A percentile compares a stretch with the other conserved stretches of the same genome.
Evolutionary conservation across 2,888 invertebrate species (phyloP).

Genomic region (Nineta flava): DNA sequence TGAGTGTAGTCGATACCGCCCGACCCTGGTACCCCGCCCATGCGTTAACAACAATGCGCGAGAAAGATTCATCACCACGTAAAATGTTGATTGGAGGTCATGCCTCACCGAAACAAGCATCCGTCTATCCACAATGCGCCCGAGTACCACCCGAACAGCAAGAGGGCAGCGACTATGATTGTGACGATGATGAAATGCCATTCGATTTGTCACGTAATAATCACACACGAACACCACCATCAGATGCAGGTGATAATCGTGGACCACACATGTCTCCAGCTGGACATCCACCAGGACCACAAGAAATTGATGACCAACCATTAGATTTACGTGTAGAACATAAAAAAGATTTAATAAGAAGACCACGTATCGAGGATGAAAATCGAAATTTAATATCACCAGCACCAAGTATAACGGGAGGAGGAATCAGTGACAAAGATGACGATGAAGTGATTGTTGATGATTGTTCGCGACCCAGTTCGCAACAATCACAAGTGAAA

Average conservation of each 20-base stretch:
- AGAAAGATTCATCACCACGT: slow-evolving; percentile 82
- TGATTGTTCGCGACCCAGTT: slow-evolving; percentile 16
- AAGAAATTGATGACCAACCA: slow-evolving; percentile 51
- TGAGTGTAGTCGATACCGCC: slow-evolving; percentile 59
- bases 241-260: neutral
- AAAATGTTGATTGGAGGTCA: slow-evolving; percentile 57
- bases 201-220: slow-evolving; percentile 44
- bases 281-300: slow-evolving; percentile 36
- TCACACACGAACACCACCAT: slow-evolving; percentile 24
- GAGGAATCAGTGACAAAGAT: slow-evolving; percentile 19
- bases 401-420: slow-evolving; percentile 27
- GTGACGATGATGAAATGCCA: slow-evolving; percentile 33
- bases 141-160: slow-evolving; percentile 34
- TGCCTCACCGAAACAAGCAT: slow-evolving; percentile 56
- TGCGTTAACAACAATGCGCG: slow-evolving; percentile 59
- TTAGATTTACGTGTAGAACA: slow-evolving; percentile 75
- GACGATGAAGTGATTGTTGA: slow-evolving; percentile 18
- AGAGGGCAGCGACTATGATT: slow-evolving; percentile 17
- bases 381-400: slow-evolving; percentile 69
- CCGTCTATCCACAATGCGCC: slow-evolving; percentile 50
- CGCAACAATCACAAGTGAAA: slow-evolving; percentile 8
- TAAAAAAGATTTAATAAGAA: slow-evolving; percentile 43
- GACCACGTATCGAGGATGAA: slow-evolving; percentile 58
- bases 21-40: slow-evolving; percentile 34
- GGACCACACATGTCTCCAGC: slow-evolving; percentile 41